Base-by-base conservation (phyloP, 2,797 vertebrate species). In the Hyperoplus immaculatus region DNA sequence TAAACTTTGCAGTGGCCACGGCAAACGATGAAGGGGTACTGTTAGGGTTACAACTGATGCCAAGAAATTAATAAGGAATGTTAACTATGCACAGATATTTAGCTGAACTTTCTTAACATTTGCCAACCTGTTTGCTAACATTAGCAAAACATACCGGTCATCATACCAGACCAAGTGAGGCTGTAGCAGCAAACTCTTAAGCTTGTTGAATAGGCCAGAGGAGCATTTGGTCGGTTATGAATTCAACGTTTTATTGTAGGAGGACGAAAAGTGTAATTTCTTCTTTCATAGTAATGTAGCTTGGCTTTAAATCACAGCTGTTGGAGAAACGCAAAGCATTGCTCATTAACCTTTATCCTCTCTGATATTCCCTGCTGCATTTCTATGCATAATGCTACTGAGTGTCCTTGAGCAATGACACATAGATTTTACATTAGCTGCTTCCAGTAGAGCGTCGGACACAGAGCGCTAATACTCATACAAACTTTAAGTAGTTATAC, bases 401-500 rank as follows among this genome's bases (percentile, higher is more conserved):
- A 1, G 42, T 69, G 77, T 75, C 87, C 85, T 88, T 89, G 77
- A 71, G 47, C 67, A 82, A 21, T 72, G 71, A 66, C 65, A 70
- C 68, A 39, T 21, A 29, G 62, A 67, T 84, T 66, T 74, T 3
- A 59, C 38, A 41, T 63, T 62, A 59, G 69, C 43, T 67, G 62
- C 68, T n/a, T 79, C 66, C 72, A 65, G 46, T 7, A 53, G 50
- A 64, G 70, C 55, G 1, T 73, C 61, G n/a, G 43, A 74, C 47
- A 4, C 12, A 21, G 29, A 49, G 13, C 49, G 69, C 3, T 54
- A 53, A 81, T 56, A 47, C 49, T 58, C 14, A 39, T 39, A 18
- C 16, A 64, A 29, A 59, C 41, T 42, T 68, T 5, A 65, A 65
- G 55, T 1, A 21, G 45, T 10, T 55, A 72, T 51, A 47, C 68